Conservation (phyloP, 2,888 invertebrate genomes). For the Campoletis raptor region DNA sequence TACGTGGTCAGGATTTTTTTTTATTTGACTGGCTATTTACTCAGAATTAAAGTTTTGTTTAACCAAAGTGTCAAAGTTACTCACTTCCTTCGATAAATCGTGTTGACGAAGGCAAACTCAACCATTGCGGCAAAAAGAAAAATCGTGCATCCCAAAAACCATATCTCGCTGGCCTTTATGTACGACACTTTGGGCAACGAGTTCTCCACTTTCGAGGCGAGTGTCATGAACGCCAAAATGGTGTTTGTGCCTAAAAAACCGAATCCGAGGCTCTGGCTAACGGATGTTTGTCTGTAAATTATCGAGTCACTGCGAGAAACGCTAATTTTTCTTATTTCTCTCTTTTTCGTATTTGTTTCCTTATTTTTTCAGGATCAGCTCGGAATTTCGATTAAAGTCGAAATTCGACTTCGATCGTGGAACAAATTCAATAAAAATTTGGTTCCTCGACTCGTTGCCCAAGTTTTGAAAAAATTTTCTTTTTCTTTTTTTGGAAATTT, state of each 20-base stretch:
- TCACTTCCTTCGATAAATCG: constrained; percentile 94
- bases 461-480: too few relatives aligned
- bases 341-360: background rate
- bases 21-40: too few relatives aligned
- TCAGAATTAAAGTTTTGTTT: background rate
- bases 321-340: constrained; percentile 36
- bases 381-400: background rate
- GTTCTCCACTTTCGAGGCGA: constrained; percentile 94
- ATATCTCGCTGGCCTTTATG: constrained; percentile 95
- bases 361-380: background rate
- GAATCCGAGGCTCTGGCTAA: constrained; percentile 59
- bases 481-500: constrained; percentile 4
- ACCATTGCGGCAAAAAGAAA: constrained; percentile 94
- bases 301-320: constrained; percentile 59
- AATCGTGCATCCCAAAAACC: constrained; percentile 94
- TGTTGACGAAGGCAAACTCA: constrained; percentile 95
- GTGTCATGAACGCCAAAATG: constrained; percentile 94
- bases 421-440: too few relatives aligned
- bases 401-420: background rate
- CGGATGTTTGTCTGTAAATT: constrained; percentile 62
- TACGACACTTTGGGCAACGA: constrained; percentile 95
- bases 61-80: constrained; percentile 74
- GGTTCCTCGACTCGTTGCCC: too few relatives aligned
- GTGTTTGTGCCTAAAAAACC: constrained; percentile 91
- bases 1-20: too few relatives aligned